These are phyloP conservation scores for Schizopygopsis malacanthus DNA, from an alignment of 2,797 vertebrate genomes.

Conservation along the genomic window DNA sequence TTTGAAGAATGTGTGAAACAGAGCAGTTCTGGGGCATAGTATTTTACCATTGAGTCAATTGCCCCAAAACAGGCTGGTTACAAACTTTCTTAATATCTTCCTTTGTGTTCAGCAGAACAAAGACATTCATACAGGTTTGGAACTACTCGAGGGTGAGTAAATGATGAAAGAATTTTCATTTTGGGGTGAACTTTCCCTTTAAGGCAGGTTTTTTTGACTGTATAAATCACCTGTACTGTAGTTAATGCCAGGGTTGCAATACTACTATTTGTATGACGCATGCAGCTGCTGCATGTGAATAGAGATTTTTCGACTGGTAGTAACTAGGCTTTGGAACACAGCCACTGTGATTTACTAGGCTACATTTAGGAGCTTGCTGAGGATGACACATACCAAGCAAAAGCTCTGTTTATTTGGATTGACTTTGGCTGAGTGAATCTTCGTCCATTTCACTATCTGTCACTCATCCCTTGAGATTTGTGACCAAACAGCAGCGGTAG, in stretches of 20 bases:
- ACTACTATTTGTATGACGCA: neutral
- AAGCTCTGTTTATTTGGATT: neutral
- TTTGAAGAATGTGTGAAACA: too few species aligned
- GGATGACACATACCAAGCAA: neutral
- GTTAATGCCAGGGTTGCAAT: neutral
- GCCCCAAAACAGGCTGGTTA: too few species aligned
- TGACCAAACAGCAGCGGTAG: neutral
- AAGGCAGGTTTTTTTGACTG: neutral
- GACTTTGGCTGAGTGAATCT: neutral
- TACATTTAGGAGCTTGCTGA: neutral
- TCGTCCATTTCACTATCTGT: neutral
- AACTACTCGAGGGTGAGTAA: too few species aligned
- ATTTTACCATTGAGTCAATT: too few species aligned
- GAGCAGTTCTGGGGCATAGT: too few species aligned
- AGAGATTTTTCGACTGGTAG: neutral
- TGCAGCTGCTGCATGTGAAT: too few species aligned
- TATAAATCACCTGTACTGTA: neutral
- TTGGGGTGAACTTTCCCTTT: too few species aligned
- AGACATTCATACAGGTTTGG: too few species aligned
- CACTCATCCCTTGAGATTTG: slow-evolving; percentile 12
- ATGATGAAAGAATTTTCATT: too few species aligned
- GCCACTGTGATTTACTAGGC: neutral
- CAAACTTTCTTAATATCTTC: too few species aligned
- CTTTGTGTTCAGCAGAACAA: too few species aligned
- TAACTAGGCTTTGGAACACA: neutral